Evolutionary conservation across 2,797 vertebrate species (phyloP), one percentile per base, ranked within the genome.

Genomic region (Discoglossus pictus): DNA sequence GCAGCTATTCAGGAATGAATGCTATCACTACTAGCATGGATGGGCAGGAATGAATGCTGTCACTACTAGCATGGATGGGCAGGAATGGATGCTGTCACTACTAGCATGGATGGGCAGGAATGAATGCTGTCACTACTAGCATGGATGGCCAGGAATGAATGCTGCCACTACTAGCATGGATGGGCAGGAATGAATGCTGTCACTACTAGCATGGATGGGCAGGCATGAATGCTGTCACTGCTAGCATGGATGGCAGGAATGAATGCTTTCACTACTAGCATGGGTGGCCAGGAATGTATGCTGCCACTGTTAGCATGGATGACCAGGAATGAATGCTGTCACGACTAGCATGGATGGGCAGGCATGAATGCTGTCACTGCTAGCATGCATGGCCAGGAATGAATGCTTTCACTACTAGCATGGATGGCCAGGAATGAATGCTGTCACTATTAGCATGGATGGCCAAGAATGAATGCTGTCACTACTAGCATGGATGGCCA

Each of bases 141-240:
- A n/a, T n/a, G n/a, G n/a, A n/a, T n/a, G n/a, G n/a, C n/a, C 13
- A 17, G 65, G 65, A 38, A 53, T 56, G 65, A 36, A 40, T 50
- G 46, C 12, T 25, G 2, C n/a, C 21, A 13, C 20, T 13, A 10
- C 43, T 21, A 7, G 23, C 44, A 47, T 21, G 20, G 46, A 53
- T 42, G 17, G 38, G 24, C n/a, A 56, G 18, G n/a, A n/a, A 56
- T 13, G 43, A 31, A 12, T 50, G 25, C 16, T 12, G 10, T 20
- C 62, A 54, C 51, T 11, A n/a, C n/a, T n/a, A n/a, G n/a, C n/a
- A n/a, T n/a, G n/a, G n/a, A n/a, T n/a, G n/a, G n/a, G n/a, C 13
- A 17, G 65, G 65, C 27, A 53, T 56, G 65, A 36, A 40, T 50
- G 46, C 12, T 25, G 2, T 24, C 21, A 13, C 20, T 13, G 18